A percentile compares a stretch with the other conserved stretches of the same genome.
Evolutionary conservation across 2,113 vertebrate genomes (phyloP).

Genomic region (Mobula birostris): DNA sequence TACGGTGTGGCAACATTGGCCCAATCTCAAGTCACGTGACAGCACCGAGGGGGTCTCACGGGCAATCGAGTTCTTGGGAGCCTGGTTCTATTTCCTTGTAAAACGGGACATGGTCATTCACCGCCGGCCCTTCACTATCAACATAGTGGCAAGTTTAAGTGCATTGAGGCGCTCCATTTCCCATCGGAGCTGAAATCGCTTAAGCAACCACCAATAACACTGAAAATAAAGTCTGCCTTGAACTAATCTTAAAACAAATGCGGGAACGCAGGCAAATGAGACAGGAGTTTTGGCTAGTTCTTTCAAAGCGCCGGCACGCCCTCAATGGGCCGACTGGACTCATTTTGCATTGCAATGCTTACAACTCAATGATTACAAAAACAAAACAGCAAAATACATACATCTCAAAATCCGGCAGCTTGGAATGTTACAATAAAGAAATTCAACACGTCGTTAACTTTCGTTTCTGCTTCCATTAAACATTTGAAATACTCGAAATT

Average conservation of each 20-base stretch:
- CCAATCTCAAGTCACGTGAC: slow-evolving; percentile 55
- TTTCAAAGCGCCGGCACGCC: background rate
- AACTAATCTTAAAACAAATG: background rate
- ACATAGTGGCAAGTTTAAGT: background rate
- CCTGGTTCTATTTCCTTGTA: slow-evolving; percentile 51
- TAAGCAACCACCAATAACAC: background rate
- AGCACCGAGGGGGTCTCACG: slow-evolving; percentile 48
- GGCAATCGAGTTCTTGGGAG: background rate
- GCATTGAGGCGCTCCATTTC: background rate
- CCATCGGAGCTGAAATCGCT: background rate
- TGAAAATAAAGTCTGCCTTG: background rate
- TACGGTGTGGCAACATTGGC: slow-evolving; percentile 42
- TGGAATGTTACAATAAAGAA: too few relatives aligned
- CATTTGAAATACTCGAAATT: background rate
- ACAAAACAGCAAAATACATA: background rate
- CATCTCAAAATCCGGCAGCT: background rate
- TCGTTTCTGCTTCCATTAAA: too few relatives aligned
- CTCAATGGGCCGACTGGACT: background rate
- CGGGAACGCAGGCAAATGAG: background rate
- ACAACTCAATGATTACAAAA: background rate
- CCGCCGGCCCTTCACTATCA: slow-evolving; percentile 33
- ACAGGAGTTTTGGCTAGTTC: too few relatives aligned
- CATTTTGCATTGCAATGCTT: background rate
- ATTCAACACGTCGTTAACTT: background rate
- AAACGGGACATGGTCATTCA: slow-evolving; percentile 66